Percentiles rank a stretch among this genome's conserved stretches.
These are phyloP conservation scores for Hirtodrosophila confusa DNA, from an alignment of 2,888 invertebrate genomes.

Conservation along the genomic window DNA sequence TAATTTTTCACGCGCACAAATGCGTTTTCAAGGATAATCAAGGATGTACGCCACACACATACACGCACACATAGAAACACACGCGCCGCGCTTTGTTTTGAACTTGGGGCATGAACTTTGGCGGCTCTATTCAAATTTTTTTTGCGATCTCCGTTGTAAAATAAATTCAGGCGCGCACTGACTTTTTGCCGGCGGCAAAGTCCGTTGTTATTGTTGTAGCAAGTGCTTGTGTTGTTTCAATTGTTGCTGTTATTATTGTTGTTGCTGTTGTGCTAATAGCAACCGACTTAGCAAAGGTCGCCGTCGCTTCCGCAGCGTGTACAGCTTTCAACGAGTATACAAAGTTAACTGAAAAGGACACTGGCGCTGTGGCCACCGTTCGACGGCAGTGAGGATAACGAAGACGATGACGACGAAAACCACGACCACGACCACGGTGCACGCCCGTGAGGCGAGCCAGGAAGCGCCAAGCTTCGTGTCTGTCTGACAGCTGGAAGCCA, in stretches of 20 bases:
- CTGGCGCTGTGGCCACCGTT: slow-evolving; percentile 24
- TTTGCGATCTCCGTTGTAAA: slow-evolving; percentile 14
- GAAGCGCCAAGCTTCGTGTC: slow-evolving; percentile 33
- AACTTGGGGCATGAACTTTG: slow-evolving; percentile 51
- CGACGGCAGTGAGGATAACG: slow-evolving; percentile 19
- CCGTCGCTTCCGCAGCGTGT: slow-evolving; percentile 61
- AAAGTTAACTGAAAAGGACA: slow-evolving; percentile 78
- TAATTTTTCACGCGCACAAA: slow-evolving; percentile 41
- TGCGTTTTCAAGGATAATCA: slow-evolving; percentile 58
- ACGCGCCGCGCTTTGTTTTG: slow-evolving; percentile 35
- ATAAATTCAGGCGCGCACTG: slow-evolving; percentile 22
- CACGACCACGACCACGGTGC: slow-evolving; percentile 23
- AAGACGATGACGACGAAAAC: slow-evolving; percentile 17
- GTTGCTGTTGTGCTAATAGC: slow-evolving; percentile 8
- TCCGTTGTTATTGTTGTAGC: slow-evolving; percentile 36
- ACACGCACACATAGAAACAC: slow-evolving; percentile 16
- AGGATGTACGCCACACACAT: slow-evolving; percentile 26
- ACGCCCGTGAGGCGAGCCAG: slow-evolving; percentile 23
- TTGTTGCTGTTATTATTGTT: slow-evolving; percentile 29
- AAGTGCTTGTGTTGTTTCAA: slow-evolving; percentile 16
- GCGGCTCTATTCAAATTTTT: slow-evolving; percentile 33
- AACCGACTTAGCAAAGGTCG: slow-evolving; percentile 4
- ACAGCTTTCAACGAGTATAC: slow-evolving; percentile 81
- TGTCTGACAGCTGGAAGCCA: slow-evolving; percentile 63
- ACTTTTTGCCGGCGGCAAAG: slow-evolving; percentile 44